Evolutionary conservation across 2,113 vertebrate genomes (phyloP).

Genomic region (Scytalopus superciliaris): DNA sequence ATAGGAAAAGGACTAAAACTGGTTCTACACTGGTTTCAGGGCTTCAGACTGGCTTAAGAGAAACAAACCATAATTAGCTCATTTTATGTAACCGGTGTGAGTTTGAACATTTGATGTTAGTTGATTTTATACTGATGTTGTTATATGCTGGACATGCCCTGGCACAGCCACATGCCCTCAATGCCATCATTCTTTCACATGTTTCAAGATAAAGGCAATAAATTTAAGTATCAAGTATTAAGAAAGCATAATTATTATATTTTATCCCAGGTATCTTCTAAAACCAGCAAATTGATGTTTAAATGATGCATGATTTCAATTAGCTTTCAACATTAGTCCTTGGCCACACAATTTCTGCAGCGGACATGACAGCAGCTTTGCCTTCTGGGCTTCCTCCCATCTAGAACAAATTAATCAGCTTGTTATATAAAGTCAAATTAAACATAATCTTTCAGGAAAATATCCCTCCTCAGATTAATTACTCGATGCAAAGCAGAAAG

Average conservation of each 20-base stretch:
- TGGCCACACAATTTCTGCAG: not conserved
- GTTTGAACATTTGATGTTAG: not conserved
- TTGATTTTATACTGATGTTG: not conserved
- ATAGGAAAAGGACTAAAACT: not conserved
- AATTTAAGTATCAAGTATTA: not conserved
- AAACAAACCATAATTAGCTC: not conserved
- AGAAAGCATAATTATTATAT: not conserved
- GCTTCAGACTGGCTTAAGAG: not conserved
- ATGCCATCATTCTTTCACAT: not conserved
- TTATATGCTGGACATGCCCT: not conserved
- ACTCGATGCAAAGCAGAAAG: not conserved
- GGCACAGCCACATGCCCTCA: not conserved
- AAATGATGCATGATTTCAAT: not conserved
- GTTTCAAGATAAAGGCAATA: not conserved
- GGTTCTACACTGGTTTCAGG: not conserved
- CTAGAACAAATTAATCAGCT: not conserved
- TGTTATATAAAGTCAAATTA: not conserved
- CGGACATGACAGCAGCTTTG: not conserved
- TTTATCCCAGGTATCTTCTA: not conserved
- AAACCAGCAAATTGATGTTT: not conserved
- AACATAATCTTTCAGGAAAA: not conserved
- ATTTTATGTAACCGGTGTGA: not conserved
- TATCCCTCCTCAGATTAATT: not conserved
- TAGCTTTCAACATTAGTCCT: not conserved
- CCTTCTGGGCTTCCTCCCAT: not conserved